phyloP scores from a whole-genome alignment of 2,888 invertebrate species.

The Drosophila melanosoma region DNA sequence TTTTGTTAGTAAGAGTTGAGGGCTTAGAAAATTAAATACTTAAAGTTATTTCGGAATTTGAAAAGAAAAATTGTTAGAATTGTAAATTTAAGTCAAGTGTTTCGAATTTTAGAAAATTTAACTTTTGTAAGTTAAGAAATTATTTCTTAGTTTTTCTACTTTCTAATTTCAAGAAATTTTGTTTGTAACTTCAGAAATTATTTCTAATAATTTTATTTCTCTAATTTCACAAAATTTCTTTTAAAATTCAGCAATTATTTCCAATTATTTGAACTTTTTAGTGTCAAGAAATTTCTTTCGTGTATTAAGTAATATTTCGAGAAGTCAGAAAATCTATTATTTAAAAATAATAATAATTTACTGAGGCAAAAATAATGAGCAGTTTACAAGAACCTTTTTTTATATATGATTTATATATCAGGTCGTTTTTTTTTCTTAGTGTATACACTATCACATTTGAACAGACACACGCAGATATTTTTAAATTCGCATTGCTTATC shows the following conservation, averaged over 20 bases:
- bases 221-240: not conserved
- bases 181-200: not conserved
- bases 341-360: not conserved
- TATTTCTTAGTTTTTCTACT: not conserved
- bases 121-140: not conserved
- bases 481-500: slow-evolving; percentile 66
- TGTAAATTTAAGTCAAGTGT: not conserved
- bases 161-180: not conserved
- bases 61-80: not conserved
- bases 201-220: not conserved
- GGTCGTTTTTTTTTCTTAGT: not conserved
- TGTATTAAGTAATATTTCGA: not conserved
- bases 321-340: not conserved
- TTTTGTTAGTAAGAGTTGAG: not conserved
- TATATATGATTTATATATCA: not conserved
- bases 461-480: not conserved
- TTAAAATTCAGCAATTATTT: not conserved
- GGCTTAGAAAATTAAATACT: no score
- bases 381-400: not conserved
- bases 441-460: not conserved
- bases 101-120: not conserved
- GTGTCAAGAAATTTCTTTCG: not conserved
- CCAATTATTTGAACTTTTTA: not conserved
- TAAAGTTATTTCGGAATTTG: not conserved
- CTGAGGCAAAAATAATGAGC: not conserved